These are phyloP conservation scores for Echinarachnius parma DNA, from an alignment of 53 echinoderm and acorn worm genomes.

Conservation along the genomic window DNA sequence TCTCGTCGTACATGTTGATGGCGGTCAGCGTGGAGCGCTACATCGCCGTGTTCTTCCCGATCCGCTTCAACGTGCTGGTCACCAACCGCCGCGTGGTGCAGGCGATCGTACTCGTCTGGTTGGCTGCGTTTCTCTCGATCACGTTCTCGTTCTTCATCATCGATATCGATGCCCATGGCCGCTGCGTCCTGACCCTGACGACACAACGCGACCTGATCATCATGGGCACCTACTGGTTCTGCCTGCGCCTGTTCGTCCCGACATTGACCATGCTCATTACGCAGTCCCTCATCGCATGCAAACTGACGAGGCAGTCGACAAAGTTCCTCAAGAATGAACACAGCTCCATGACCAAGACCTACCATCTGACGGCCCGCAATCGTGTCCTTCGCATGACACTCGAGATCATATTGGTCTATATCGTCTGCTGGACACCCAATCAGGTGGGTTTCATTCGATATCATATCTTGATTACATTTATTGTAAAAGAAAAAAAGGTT, in stretches of 20 bases:
- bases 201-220: constrained; percentile 21
- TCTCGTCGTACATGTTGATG: constrained; percentile 55
- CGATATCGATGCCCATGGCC: constrained; percentile 12
- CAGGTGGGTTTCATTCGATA: too few species aligned
- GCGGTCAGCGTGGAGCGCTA: constrained; percentile 63
- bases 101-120: constrained; percentile 20
- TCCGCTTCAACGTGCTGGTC: constrained; percentile 43
- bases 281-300: constrained; percentile 48
- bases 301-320: constrained; percentile 40
- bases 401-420: constrained; percentile 62
- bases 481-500: too few species aligned
- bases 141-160: constrained; percentile 46
- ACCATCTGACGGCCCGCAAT: constrained; percentile 51
- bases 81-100: constrained; percentile 23
- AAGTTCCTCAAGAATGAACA: constrained; percentile 15
- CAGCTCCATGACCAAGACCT: constrained; percentile 9
- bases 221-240: constrained; percentile 49
- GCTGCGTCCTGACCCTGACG: constrained; percentile 37
- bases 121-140: constrained; percentile 23
- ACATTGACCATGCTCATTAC: constrained; percentile 60
- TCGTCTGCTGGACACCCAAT: constrained; percentile 76
- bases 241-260: constrained; percentile 52
- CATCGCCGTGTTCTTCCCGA: constrained; percentile 56
- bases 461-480: too few species aligned
- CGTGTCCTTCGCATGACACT: constrained; percentile 60